These are phyloP conservation scores for Oxystoma pomonae DNA, from an alignment of 2,888 invertebrate genomes.

Conservation along the genomic window DNA sequence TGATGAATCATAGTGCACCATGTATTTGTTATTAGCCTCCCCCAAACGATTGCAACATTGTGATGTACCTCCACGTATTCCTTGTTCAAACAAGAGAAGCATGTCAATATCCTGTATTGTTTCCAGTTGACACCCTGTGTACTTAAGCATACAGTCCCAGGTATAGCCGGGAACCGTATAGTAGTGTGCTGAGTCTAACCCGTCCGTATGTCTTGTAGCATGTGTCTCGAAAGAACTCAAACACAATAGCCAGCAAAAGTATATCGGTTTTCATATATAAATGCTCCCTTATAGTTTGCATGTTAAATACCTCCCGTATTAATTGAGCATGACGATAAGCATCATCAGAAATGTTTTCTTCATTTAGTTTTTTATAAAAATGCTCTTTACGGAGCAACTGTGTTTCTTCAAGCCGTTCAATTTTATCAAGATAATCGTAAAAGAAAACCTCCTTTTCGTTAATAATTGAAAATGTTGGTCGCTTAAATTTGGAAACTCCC, in stretches of 20 bases:
- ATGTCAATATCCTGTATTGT: slow-evolving; percentile 34
- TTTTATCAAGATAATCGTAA: slow-evolving; percentile 33
- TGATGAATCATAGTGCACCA: neutral
- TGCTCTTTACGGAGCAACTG: slow-evolving; percentile 27
- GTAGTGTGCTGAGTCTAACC: slow-evolving; percentile 35
- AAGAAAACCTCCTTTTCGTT: slow-evolving; percentile 35
- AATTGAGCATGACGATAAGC: slow-evolving; percentile 3
- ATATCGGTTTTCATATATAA: slow-evolving; percentile 41
- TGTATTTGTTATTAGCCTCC: slow-evolving; percentile 39
- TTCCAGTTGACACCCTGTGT: slow-evolving; percentile 27
- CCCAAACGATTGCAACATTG: slow-evolving; percentile 31
- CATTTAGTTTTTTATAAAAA: slow-evolving; percentile 31
- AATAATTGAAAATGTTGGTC: slow-evolving; percentile 14
- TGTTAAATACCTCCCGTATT: slow-evolving; percentile 28
- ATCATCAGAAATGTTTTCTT: slow-evolving; percentile 23
- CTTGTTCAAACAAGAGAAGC: slow-evolving; percentile 33
- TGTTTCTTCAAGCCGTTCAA: slow-evolving; percentile 19
- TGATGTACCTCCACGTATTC: slow-evolving; percentile 36
- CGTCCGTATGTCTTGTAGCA: slow-evolving; percentile 34
- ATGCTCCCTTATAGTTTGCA: slow-evolving; percentile 37
- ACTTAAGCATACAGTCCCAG: slow-evolving; percentile 35
- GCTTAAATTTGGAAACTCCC: slow-evolving; percentile 2
- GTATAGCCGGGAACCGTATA: slow-evolving; percentile 33
- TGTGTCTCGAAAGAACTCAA: slow-evolving; percentile 39
- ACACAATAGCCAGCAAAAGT: slow-evolving; percentile 38